Evolutionary conservation across 2,797 vertebrate genomes (phyloP).

Genomic region (Coregonus sp.): DNA sequence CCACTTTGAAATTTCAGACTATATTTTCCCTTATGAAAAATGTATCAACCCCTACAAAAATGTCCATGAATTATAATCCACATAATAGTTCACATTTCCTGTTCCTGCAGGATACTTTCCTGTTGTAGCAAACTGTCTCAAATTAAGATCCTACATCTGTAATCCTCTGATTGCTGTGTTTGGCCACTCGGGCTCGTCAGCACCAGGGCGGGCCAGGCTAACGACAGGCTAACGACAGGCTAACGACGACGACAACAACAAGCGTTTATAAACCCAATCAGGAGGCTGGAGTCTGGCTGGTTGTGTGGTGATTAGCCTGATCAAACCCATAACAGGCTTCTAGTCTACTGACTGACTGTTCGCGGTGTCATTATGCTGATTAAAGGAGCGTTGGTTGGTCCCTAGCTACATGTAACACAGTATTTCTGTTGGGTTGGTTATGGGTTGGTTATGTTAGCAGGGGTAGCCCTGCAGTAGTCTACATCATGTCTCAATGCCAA

Average conservation of each 20-base stretch:
- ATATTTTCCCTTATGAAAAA: too few relatives aligned
- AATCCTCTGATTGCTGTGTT: constrained; percentile 77
- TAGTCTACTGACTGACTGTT: constrained; percentile 50
- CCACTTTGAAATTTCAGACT: too few relatives aligned
- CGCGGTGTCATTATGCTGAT: constrained; percentile 68
- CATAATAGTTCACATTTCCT: too few relatives aligned
- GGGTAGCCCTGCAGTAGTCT: constrained; percentile 13
- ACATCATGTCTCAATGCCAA: neutral
- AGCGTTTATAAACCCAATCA: constrained; percentile 73
- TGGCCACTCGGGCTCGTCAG: constrained; percentile 64
- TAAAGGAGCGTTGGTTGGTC: constrained; percentile 60
- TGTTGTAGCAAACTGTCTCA: too few relatives aligned
- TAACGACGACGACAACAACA: constrained; percentile 70
- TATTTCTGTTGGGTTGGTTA: constrained; percentile 31
- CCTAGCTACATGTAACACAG: constrained; percentile 27
- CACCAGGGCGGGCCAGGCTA: constrained; percentile 67
- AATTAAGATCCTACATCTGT: too few relatives aligned
- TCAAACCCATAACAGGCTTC: constrained; percentile 45
- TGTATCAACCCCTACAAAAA: too few relatives aligned
- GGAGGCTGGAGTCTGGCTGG: constrained; percentile 58
- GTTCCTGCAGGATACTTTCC: too few relatives aligned
- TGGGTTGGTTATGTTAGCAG: constrained; percentile 49
- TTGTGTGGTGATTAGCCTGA: constrained; percentile 70
- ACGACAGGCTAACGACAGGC: constrained; percentile 63
- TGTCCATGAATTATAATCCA: too few relatives aligned